Percentiles rank a stretch among this genome's conserved stretches.
Evolutionary conservation across 1,140 invertebrate species (phyloP).

Genomic region (Drosophila pruinosa): DNA sequence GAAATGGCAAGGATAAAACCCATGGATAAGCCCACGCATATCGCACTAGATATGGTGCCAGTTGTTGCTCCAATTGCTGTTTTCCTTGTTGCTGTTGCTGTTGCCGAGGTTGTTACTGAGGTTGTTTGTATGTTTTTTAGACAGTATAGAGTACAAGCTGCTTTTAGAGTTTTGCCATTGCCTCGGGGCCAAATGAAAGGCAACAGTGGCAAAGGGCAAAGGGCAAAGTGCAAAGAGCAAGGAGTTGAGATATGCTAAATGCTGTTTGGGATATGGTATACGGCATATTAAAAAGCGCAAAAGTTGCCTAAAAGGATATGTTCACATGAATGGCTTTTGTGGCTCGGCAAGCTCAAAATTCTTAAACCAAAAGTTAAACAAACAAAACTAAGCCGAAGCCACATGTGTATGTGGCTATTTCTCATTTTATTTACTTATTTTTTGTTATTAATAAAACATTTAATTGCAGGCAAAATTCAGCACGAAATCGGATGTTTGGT

Average conservation of each 20-base stretch:
- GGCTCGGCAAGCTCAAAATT: slow-evolving; percentile 45
- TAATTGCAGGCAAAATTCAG: slow-evolving; percentile 89
- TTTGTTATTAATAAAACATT: slow-evolving; percentile 26
- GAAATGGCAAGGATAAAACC: slow-evolving; percentile 21
- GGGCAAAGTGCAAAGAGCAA: not conserved
- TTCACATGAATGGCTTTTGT: slow-evolving; percentile 59
- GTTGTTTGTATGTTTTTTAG: slow-evolving; percentile 39
- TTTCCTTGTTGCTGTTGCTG: not conserved
- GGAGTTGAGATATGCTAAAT: not conserved
- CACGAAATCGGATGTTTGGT: slow-evolving; percentile 94
- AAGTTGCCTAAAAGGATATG: slow-evolving; percentile 63
- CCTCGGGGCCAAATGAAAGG: slow-evolving; percentile 51
- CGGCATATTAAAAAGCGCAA: slow-evolving; percentile 66
- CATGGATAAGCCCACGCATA: slow-evolving; percentile 35
- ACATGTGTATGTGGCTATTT: not conserved
- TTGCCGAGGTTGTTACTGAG: not conserved
- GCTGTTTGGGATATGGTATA: slow-evolving; percentile 16
- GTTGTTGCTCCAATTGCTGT: slow-evolving; percentile 5
- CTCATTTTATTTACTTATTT: slow-evolving; percentile 6
- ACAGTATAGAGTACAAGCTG: slow-evolving; percentile 40
- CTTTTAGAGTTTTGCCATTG: slow-evolving; percentile 51
- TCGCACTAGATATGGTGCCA: slow-evolving; percentile 18
- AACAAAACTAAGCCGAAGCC: slow-evolving; percentile 49
- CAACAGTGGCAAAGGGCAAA: slow-evolving; percentile 12
- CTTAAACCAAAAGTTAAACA: slow-evolving; percentile 55